Base-by-base conservation (phyloP, 1,140 invertebrate genomes). In the Anoplolepis gracilipes region DNA sequence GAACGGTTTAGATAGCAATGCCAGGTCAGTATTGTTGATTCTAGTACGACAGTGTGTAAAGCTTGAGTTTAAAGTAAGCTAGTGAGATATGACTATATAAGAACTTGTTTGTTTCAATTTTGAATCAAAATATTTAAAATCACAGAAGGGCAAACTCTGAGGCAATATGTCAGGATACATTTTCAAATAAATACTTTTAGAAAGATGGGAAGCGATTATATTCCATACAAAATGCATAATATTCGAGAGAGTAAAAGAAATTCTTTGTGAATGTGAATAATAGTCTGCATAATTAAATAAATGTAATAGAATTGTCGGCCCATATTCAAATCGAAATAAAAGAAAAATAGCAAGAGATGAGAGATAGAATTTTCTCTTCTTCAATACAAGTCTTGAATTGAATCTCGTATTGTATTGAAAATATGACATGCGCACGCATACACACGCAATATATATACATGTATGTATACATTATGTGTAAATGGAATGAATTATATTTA, bases 221-320 rank as follows among this genome's bases (percentile, higher is more conserved):
- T n/a, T 42, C 10, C 1, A 16, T 33, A 30, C 46, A 13, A 59
- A 42, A 16, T 42, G 36, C 22, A 25, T 5, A 53, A 42, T 28
- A 16, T n/a, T 57, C 22, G 46, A 4, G 16, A 46, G 16, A 28
- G n/a, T n/a, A 28, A 30, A 42, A 30, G 16, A 64, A 65, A 46
- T 28, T 13, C 33, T 57, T 57, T 70, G 19, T 25, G 10, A 57
- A 16, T 30, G 49, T 42, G 49, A 81, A 57, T 57, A 79, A 81
- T 81, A 57, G 53, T 13, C 25, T 22, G 39, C 53, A 72, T 73
- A 72, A 82, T 72, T 82, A 59, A 82, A 73, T 82, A 59, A 82
- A 73, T 33, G 19, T 25, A 33, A 59, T 39, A 25, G 53, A 42
- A 59, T 72, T n/a, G 16, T 73, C 46, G 22, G 53, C 46, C 19